Evolutionary conservation across 2,888 invertebrate genomes (phyloP), one percentile per base, ranked within the genome.

Genomic region (Phaonia tiefii): DNA sequence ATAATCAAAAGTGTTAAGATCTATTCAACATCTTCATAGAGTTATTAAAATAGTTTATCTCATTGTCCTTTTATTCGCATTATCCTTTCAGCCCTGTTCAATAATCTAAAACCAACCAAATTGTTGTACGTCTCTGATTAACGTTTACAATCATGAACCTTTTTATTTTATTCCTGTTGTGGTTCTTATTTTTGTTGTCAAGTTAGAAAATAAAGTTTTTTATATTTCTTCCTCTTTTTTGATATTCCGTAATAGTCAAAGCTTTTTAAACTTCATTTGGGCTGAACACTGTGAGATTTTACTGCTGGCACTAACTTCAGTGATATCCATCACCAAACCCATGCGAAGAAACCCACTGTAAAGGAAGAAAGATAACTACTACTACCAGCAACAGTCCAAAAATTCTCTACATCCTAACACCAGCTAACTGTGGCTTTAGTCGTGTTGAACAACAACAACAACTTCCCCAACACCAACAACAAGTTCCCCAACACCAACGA

Each of bases 231-330:
- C 15, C 7, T 20, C 42, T 78, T 81, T 81, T 79, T 81, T 75
- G 31, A 81, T 78, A 71, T 81, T 77, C 81, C 81, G 71, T 81
- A 81, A 81, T 81, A 78, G 81, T 78, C 81, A 78, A 81, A 81
- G 81, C 81, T 78, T 81, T 81, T 81, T 78, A 78, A 81, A 81
- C 77, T 81, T 81, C 81, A 81, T 81, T 81, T 81, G 81, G 71
- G 71, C 66, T 78, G 39, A 81, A 78, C 75, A 75, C 74, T 67
- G 71, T 67, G 74, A 77, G 81, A 81, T 81, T 71, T 75, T 7
- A 46, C 60, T 78, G 81, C 75, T 31, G 8, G 78, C 58, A 75
- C 66, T 51, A 75, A 78, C 77, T 46, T 44, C 70, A 58, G 20
- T 54, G 22, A 20, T 25, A 22, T 7, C 13, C 54, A 44, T 20